These are phyloP conservation scores for Idaea aversata DNA, from an alignment of 2,888 invertebrate genomes.

Conservation along the genomic window DNA sequence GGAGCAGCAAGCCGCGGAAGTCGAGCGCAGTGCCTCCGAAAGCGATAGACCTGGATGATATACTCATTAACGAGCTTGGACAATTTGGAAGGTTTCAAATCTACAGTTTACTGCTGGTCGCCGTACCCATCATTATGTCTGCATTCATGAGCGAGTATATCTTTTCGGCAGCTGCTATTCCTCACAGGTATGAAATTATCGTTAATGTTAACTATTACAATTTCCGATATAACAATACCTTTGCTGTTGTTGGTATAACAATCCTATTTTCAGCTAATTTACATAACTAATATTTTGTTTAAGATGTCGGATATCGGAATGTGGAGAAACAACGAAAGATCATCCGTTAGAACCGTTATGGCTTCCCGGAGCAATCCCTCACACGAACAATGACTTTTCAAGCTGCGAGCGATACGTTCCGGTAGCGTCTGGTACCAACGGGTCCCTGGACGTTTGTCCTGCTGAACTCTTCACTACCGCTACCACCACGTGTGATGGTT, in stretches of 20 bases:
- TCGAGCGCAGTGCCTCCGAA: conserved; percentile 29
- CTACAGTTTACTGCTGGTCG: conserved; percentile 78
- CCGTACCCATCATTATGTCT: conserved; percentile 83
- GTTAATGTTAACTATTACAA: not conserved
- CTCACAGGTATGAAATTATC: conserved; percentile 80
- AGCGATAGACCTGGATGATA: conserved; percentile 67
- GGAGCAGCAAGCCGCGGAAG: conserved; percentile 14
- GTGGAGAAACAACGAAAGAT: conserved; percentile 58
- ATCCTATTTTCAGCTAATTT: not conserved
- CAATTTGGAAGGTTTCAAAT: conserved; percentile 85
- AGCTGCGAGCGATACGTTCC: conserved; percentile 68
- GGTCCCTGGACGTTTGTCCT: conserved; percentile 49
- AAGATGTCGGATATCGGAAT: conserved; percentile 77
- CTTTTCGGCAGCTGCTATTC: conserved; percentile 84
- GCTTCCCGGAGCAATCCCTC: conserved; percentile 68
- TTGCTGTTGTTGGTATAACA: no score
- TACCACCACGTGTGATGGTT: conserved; percentile 45
- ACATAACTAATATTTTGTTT: not conserved
- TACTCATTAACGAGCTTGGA: conserved; percentile 77
- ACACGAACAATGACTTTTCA: conserved; percentile 42
- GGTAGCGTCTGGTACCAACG: conserved; percentile 33
- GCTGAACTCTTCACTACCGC: conserved; percentile 40
- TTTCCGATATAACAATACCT: not conserved
- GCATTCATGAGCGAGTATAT: conserved; percentile 84
- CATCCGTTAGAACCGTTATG: conserved; percentile 59